A percentile compares a stretch with the other conserved stretches of the same genome.
phyloP scores from a whole-genome alignment of 2,888 invertebrate genomes.

The Drosophila anomelani region DNA sequence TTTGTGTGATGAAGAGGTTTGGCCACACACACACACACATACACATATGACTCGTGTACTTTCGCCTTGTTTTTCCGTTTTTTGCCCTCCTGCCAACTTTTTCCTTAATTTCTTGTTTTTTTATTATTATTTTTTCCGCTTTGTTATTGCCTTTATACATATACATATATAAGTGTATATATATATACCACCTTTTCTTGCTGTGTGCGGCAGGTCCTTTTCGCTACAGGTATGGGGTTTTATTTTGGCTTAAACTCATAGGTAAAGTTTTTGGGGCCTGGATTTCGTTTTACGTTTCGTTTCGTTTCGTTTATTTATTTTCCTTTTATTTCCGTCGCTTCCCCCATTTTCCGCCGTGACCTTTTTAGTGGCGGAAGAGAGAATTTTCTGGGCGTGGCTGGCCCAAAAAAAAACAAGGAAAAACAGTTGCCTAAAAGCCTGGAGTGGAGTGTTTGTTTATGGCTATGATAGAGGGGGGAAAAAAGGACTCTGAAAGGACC shows the following conservation, averaged over 20 bases:
- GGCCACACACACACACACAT: constrained; percentile 18
- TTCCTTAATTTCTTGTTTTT: constrained; percentile 50
- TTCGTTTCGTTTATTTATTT: constrained; percentile 53
- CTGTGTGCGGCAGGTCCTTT: constrained; percentile 38
- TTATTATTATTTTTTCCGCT: constrained; percentile 22
- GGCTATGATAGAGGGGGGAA: constrained; percentile 25
- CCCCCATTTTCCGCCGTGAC: constrained; percentile 54
- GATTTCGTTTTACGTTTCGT: constrained; percentile 57
- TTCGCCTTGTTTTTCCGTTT: constrained; percentile 54
- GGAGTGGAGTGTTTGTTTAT: constrained; percentile 40
- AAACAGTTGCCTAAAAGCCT: constrained; percentile 54
- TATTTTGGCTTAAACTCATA: constrained; percentile 68
- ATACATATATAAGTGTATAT: constrained; percentile 7
- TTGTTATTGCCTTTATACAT: constrained; percentile 50
- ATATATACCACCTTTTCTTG: constrained; percentile 22
- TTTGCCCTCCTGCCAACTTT: constrained; percentile 56
- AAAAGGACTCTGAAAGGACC: constrained; percentile 7
- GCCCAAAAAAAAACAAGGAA: constrained; percentile 20
- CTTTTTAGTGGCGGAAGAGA: constrained; percentile 58
- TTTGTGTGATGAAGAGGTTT: constrained; percentile 43
- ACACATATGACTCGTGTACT: constrained; percentile 36
- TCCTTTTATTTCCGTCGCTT: constrained; percentile 35
- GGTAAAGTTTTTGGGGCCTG: constrained; percentile 47
- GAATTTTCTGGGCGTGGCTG: constrained; percentile 71
- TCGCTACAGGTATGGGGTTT: constrained; percentile 65